phyloP scores from a whole-genome alignment of 1,140 invertebrate species.

The Pinna nobilis region DNA sequence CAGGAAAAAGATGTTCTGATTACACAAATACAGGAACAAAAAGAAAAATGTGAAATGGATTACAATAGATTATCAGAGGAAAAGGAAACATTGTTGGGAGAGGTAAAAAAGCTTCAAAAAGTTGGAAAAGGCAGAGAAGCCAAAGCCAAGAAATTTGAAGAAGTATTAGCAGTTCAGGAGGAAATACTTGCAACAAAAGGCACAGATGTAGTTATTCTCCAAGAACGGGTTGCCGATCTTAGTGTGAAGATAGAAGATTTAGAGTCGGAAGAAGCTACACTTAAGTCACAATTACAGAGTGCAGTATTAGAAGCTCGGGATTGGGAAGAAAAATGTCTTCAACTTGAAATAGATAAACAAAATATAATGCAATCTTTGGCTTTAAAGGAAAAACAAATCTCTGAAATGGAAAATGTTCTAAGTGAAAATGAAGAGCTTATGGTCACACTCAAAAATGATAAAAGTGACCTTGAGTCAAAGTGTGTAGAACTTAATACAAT shows the following conservation, averaged over 20 bases:
- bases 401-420: slow-evolving; percentile 13
- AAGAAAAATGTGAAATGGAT: slow-evolving; percentile 11
- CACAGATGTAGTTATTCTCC: slow-evolving; percentile 40
- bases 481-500: slow-evolving; percentile 20
- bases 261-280: slow-evolving; percentile 37
- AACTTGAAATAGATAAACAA: slow-evolving; percentile 5
- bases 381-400: slow-evolving; percentile 30
- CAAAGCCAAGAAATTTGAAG: slow-evolving; percentile 47
- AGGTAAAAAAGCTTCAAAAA: slow-evolving; percentile 35
- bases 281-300: slow-evolving; percentile 41
- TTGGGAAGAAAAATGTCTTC: slow-evolving; percentile 15
- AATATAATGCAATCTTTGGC: slow-evolving; percentile 10
- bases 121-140: slow-evolving; percentile 41
- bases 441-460: slow-evolving; percentile 24
- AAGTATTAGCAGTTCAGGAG: slow-evolving; percentile 39
- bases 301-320: background rate
- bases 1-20: slow-evolving; percentile 33
- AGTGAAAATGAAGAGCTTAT: slow-evolving; percentile 23
- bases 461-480: slow-evolving; percentile 21
- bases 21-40: background rate
- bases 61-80: slow-evolving; percentile 26
- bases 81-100: slow-evolving; percentile 11
- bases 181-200: slow-evolving; percentile 32
- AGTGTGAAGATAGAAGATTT: slow-evolving; percentile 43
- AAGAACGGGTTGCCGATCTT: slow-evolving; percentile 45